Evolutionary conservation across 2,113 vertebrate species (phyloP), one percentile per base, ranked within the genome.

Genomic region (Gallinago paraguaiae): DNA sequence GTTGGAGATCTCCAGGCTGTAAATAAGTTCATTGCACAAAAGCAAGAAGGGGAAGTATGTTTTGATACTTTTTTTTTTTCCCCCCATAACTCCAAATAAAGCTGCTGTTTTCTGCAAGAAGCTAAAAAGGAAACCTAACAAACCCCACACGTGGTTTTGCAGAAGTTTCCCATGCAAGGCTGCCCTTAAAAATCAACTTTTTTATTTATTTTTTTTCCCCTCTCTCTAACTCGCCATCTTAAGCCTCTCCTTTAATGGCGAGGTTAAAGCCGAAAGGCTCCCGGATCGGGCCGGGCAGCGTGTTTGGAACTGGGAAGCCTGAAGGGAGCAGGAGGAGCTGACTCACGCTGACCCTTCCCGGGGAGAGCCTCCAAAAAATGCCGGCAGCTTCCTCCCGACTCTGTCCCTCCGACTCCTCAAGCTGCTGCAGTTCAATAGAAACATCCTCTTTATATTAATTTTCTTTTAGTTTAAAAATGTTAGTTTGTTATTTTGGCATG

Each of bases 161-260:
- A 59, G 74, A 43, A 78, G 43, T 68, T 91, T 87, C 74, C 69
- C 45, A 43, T 74, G 72, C 56, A 41, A 68, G 85, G 56, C 84
- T 84, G 87, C 53, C 67, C 50, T 92, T 75, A 81, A 81, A 86
- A 91, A 69, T 57, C 3, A 13, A 28, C 39, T 46, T 20, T 46
- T 35, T 72, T 5, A 14, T 7, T 17, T 51, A 25, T 51, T 86
- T 71, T 67, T 43, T 17, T 24, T 50, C n/a, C 25, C 30, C 10
- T 6, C 7, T 24, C 28, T 10, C 3, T 8, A 18, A 74, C 37
- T 93, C 85, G 35, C 76, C 83, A 48, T 91, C 83, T 80, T 88
- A 39, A 91, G 84, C 79, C 45, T 91, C 31, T 91, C 92, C 95
- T 96, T 97, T 95, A 93, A 97, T 92, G 95, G 96, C 1, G 10